phyloP scores from a whole-genome alignment of 2,888 invertebrate genomes.

The Drosophila anceps region DNA sequence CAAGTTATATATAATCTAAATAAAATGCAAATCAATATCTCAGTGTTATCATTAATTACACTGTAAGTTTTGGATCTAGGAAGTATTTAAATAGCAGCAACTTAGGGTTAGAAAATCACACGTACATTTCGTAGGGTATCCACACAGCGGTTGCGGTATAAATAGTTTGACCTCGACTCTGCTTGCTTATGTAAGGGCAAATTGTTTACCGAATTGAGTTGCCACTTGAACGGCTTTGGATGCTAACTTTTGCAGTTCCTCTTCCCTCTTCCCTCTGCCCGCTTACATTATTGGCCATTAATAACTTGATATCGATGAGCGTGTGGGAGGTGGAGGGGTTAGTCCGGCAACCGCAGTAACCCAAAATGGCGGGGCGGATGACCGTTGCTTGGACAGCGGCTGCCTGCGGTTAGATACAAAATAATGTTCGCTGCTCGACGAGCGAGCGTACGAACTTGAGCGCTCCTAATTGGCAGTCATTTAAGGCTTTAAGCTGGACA shows the following conservation, averaged over 20 bases:
- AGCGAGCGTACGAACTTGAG: conserved; percentile 7
- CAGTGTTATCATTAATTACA: not conserved
- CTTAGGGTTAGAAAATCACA: not conserved
- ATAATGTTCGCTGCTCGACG: conserved; percentile 62
- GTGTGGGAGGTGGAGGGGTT: conserved; percentile 23
- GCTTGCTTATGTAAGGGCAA: conserved; percentile 54
- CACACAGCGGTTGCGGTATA: not conserved
- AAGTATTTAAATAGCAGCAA: not conserved
- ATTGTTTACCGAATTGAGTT: conserved; percentile 76
- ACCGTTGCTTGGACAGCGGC: conserved; percentile 51
- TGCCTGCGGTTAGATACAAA: conserved; percentile 69
- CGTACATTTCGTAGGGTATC: conserved; percentile 30
- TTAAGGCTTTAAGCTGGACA: conserved; percentile 68
- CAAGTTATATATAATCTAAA: no score
- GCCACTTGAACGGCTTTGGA: conserved; percentile 59
- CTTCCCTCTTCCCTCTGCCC: not conserved
- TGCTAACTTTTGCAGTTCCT: conserved; percentile 37
- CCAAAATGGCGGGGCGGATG: conserved; percentile 19
- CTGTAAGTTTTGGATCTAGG: not conserved
- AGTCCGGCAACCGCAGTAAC: conserved; percentile 56
- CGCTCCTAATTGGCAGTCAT: conserved; percentile 65
- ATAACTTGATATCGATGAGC: conserved; percentile 79
- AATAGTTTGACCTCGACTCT: conserved; percentile 6
- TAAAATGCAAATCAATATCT: not conserved
- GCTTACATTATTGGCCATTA: conserved; percentile 72